Evolutionary conservation across 1,140 invertebrate genomes (phyloP).

Genomic region (Drosophila serrata): DNA sequence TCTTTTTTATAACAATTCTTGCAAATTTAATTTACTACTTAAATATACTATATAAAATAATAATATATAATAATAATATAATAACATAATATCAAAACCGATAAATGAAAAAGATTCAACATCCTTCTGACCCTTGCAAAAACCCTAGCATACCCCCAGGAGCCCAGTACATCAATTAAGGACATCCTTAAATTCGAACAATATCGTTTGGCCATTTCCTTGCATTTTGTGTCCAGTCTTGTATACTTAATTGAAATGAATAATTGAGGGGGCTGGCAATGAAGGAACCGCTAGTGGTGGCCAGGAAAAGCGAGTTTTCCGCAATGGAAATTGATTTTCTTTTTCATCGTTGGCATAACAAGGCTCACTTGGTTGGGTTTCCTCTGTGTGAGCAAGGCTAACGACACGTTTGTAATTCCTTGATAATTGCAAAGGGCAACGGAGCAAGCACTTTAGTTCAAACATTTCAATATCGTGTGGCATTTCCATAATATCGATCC

Average conservation of each 20-base stretch:
- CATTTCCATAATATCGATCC: conserved; percentile 81
- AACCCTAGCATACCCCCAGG: conserved; percentile 7
- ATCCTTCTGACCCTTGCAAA: neutral
- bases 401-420: conserved; percentile 55
- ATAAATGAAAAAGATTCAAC: neutral
- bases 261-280: conserved; percentile 47
- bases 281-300: conserved; percentile 18
- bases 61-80: neutral
- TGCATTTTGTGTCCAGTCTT: conserved; percentile 32
- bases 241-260: conserved; percentile 68
- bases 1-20: neutral
- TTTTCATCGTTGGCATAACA: conserved; percentile 29
- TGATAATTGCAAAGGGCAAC: conserved; percentile 73
- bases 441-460: conserved; percentile 33
- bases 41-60: neutral
- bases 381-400: conserved; percentile 54
- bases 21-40: neutral
- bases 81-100: neutral
- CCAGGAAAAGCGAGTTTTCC: conserved; percentile 25
- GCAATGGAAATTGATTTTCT: conserved; percentile 74
- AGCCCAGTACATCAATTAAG: neutral
- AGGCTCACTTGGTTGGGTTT: conserved; percentile 6
- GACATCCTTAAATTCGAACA: conserved; percentile 14
- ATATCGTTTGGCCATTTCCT: conserved; percentile 29
- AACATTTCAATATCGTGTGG: conserved; percentile 78